Conservation (phyloP, 53 echinoderm and acorn worm genomes). For the Temnopleurus reevesii region DNA sequence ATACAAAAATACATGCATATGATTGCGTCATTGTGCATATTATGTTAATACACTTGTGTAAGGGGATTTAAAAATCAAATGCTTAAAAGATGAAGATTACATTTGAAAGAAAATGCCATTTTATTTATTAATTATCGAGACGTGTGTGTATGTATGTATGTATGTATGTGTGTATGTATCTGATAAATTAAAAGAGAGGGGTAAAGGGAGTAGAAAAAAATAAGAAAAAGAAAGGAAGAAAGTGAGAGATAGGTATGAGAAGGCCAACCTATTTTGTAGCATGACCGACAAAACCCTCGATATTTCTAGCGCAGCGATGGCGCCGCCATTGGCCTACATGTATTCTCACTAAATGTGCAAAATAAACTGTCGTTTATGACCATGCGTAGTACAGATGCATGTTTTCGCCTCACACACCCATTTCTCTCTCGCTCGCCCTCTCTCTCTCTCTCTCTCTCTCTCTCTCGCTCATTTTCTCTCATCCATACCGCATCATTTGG, state of each 20-base stretch:
- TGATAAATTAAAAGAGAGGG: background rate
- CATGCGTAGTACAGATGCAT: background rate
- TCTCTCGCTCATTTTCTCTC: background rate
- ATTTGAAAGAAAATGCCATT: too few species aligned
- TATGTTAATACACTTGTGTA: too few species aligned
- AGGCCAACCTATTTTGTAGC: background rate
- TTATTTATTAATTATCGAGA: too few species aligned
- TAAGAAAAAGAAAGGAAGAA: background rate
- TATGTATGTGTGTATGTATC: background rate
- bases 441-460: background rate
- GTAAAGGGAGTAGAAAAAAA: too few species aligned
- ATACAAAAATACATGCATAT: too few species aligned
- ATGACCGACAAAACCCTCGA: background rate
- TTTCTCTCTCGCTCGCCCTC: too few species aligned
- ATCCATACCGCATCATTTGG: background rate
- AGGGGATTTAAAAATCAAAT: too few species aligned
- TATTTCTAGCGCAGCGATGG: constrained; percentile 3
- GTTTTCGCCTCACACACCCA: background rate
- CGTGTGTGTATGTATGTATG: background rate
- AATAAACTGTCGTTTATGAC: background rate
- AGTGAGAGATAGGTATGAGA: background rate
- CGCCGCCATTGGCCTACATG: background rate
- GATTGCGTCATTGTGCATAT: too few species aligned
- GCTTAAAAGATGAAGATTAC: too few species aligned
- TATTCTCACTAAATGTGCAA: too few species aligned